These are phyloP conservation scores for Ctenodactylus gundi DNA, from an alignment of 2,113 vertebrate species.

Conservation along the genomic window DNA sequence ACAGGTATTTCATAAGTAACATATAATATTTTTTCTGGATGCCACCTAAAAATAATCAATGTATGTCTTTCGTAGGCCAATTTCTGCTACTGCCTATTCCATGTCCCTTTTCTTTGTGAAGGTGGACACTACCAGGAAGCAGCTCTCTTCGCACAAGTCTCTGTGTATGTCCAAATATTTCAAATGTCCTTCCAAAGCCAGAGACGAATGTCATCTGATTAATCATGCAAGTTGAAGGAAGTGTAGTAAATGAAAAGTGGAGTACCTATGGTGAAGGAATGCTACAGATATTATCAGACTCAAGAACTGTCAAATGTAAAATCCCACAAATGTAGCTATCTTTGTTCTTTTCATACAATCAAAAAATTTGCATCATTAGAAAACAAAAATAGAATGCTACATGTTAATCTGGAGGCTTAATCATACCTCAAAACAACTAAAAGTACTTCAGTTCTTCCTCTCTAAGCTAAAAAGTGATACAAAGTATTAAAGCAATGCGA, in stretches of 20 bases:
- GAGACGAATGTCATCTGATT: not conserved
- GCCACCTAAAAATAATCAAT: not conserved
- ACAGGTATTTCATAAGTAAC: not conserved
- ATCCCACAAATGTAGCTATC: not conserved
- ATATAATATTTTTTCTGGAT: not conserved
- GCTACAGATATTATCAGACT: not conserved
- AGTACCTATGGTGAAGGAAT: not conserved
- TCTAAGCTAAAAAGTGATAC: not conserved
- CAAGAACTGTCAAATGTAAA: not conserved
- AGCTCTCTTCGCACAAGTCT: not conserved
- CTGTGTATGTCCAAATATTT: not conserved
- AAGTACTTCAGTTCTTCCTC: not conserved
- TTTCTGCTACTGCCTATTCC: not conserved
- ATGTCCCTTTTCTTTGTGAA: not conserved
- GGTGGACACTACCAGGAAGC: not conserved
- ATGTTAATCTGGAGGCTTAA: not conserved
- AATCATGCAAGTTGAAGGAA: not conserved
- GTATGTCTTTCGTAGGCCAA: not conserved
- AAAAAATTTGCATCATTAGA: not conserved
- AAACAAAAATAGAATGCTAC: not conserved
- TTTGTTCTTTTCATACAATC: not conserved
- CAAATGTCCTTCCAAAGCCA: not conserved
- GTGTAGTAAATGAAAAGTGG: not conserved
- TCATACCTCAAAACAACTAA: not conserved
- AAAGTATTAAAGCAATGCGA: constrained; percentile 33